Conservation (phyloP, 2,888 invertebrate genomes). For the Drosophila niveifrons region DNA sequence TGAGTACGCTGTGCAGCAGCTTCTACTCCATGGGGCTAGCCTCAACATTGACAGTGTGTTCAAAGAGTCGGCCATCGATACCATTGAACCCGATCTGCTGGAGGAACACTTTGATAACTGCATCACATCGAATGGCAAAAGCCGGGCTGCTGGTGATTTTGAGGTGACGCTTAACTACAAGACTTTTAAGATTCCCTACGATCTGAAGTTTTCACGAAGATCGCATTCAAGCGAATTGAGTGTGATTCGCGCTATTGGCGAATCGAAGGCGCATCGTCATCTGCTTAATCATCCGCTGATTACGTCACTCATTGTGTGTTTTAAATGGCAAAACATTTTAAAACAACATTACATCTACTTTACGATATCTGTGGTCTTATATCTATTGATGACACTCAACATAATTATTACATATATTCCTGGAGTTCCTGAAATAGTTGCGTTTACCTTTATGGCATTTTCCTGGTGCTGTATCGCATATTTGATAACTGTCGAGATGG, state of each 20-base stretch:
- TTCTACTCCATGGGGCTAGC: constrained; percentile 90
- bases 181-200: constrained; percentile 87
- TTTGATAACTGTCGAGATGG: background rate
- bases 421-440: rapidly evolving
- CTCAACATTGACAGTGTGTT: constrained; percentile 89
- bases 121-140: constrained; percentile 87
- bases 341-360: background rate
- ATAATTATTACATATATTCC: background rate
- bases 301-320: constrained; percentile 90
- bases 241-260: constrained; percentile 87
- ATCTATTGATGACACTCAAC: background rate
- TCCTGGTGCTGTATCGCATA: background rate
- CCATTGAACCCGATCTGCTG: constrained; percentile 89
- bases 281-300: constrained; percentile 91
- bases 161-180: constrained; percentile 90
- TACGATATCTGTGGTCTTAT: background rate
- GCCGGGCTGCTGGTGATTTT: constrained; percentile 89
- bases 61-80: constrained; percentile 89
- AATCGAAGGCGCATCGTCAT: constrained; percentile 88
- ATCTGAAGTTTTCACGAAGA: constrained; percentile 89
- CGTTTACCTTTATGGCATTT: background rate
- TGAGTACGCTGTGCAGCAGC: constrained; percentile 87
- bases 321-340: constrained; percentile 89
- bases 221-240: constrained; percentile 82
- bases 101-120: constrained; percentile 91